Conservation (phyloP, 2,888 invertebrate species). For the Deroplatys truncata region DNA sequence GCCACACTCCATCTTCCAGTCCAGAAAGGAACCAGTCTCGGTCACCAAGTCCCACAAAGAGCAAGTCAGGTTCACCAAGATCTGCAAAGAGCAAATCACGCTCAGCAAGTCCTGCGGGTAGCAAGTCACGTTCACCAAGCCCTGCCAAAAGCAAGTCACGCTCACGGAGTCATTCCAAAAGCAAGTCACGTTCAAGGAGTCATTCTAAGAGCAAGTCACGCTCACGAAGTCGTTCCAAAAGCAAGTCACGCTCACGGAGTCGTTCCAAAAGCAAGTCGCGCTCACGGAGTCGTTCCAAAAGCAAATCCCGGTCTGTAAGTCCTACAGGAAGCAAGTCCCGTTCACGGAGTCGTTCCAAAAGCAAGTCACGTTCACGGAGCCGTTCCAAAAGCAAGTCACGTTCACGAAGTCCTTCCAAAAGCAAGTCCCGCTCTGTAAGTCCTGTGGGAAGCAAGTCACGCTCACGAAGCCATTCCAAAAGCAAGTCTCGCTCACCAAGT, state of each 20-base stretch:
- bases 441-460: constrained; percentile 32
- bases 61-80: not conserved
- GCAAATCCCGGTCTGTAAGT: constrained; percentile 26
- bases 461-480: constrained; percentile 34
- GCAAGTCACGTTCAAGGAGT: no score
- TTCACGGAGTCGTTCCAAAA: constrained; percentile 32
- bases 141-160: constrained; percentile 27
- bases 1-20: no score
- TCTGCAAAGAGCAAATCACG: not conserved
- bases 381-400: not conserved
- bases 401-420: constrained; percentile 32
- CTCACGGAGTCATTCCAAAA: constrained; percentile 31
- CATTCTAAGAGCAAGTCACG: constrained; percentile 2
- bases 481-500: constrained; percentile 32
- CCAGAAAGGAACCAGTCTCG: no score
- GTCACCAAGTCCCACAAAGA: no score
- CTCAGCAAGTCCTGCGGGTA: constrained; percentile 20
- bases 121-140: constrained; percentile 28
- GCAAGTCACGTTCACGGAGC: not conserved
- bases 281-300: not conserved
- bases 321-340: constrained; percentile 30
- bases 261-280: not conserved
- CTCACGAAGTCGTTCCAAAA: not conserved
- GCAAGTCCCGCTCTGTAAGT: constrained; percentile 2
- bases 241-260: not conserved